Evolutionary conservation across 2,888 invertebrate species (phyloP), one percentile per base, ranked within the genome.

Genomic region (Congeria kusceri): DNA sequence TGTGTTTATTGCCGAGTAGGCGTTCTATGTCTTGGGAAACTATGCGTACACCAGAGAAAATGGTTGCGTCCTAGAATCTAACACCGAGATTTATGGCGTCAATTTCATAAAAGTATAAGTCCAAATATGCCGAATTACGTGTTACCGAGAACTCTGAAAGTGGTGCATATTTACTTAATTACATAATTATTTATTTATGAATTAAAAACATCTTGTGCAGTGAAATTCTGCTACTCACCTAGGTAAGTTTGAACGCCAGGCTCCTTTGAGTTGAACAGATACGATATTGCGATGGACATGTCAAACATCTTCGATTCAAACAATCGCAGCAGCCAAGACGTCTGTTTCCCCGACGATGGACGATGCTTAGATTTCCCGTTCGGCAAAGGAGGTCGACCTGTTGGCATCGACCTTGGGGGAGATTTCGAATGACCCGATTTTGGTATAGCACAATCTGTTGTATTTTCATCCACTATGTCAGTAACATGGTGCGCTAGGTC

Each of bases 281-380:
- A 99, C 93, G 98, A 97, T 92, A 99, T 97, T 84, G 99, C 99
- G 95, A 99, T 98, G 87, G 98, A 97, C 95, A 99, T 98, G 94
- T 99, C 98, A 94, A 99, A 98, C 90, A 98, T 96, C 94, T 98
- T 98, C 90, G 99, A 98, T 94, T 99, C 98, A 93, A 99, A 98
- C 91, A 99, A 95, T 91, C 99, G 95, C 88, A 98, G 95, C 78
- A 97, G 94, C 94, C 95, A 94, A 18, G 95, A 94, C 70, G 76
- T 67, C 58, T 83, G 77, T 20, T 77, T 77, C 25, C 69, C 70
- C 20, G 79, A 65, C 13, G 71, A 58, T 18, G 75, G 66, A 57
- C 74, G 56, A 23, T 75, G 68, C 80, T 75, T 83, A 32, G 77
- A 80, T 72, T 63, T 78, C 58, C 70, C 78, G 39, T 83, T 80